Base-by-base conservation (phyloP, 2,797 vertebrate species). In the Catamblyrhynchus diadema region DNA sequence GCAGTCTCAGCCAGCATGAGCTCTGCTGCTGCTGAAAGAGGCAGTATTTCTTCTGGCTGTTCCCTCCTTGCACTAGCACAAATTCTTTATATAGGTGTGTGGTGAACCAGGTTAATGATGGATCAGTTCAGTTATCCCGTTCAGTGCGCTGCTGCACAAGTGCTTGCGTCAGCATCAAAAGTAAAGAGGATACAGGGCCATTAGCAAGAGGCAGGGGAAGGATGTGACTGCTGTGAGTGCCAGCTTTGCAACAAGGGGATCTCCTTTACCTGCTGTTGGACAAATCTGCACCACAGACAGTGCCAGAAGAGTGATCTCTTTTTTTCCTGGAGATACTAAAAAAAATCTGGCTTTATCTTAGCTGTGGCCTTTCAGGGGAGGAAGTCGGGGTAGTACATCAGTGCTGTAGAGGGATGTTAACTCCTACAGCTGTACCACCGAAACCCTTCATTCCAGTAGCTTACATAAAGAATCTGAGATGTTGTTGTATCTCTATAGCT, bases 31-130 rank as follows among this genome's bases (percentile, higher is more conserved):
- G 67, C 45, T 74, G 72, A 27, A 54, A 53, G 66, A 62, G n/a
- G 44, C 53, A 47, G 87, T 35, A 32, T 72, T 91, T 78, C 79
- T 81, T 71, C 45, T 48, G 35, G 7, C 24, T 45, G 24, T 83
- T 93, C 28, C 30, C 19, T 91, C 50, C 77, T 94, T 86, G 59
- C 50, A 72, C 65, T 45, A 88, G 80, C 70, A 86, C 77, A 39
- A 66, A 93, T 92, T 79, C 93, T 88, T 95, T 95, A 48, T 92
- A 53, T 70, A 93, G 88, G 66, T 88, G 39, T n/a, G 14, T 74
- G 54, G 25, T 86, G 82, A 95, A 93, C 37, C 93, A 86, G 91
- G 88, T 95, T 96, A 95, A 94, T 91, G 94, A 93, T 83, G 91
- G 91, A 93, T 96, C 93, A 94, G 80, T 92, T 90, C 75, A 83